Evolutionary conservation across 2,797 vertebrate genomes (phyloP).

Genomic region (Gadopsis bispinosus): DNA sequence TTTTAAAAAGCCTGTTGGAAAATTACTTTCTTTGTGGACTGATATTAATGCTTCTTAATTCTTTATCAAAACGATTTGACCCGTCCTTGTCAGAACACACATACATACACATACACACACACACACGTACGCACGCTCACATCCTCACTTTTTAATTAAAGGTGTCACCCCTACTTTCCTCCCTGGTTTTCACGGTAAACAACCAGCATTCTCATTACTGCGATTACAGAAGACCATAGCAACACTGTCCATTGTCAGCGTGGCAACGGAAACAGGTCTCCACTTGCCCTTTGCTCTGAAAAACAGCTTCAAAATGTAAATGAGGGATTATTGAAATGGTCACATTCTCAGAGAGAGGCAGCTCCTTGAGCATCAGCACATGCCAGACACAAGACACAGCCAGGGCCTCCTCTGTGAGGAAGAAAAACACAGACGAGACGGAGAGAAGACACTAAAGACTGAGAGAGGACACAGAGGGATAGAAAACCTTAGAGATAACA

Average conservation of each 20-base stretch:
- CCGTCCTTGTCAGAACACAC: constrained; percentile 18
- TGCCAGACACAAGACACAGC: constrained; percentile 72
- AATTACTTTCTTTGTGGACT: neutral
- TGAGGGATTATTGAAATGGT: constrained; percentile 69
- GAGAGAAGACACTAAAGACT: constrained; percentile 28
- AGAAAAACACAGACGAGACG: constrained; percentile 18
- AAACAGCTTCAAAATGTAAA: constrained; percentile 68
- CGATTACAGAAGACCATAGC: constrained; percentile 60
- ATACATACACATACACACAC: neutral
- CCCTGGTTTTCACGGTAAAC: constrained; percentile 44
- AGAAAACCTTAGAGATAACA: constrained; percentile 44
- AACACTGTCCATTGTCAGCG: constrained; percentile 60
- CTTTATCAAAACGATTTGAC: constrained; percentile 13
- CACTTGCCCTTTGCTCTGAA: constrained; percentile 52
- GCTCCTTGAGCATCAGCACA: constrained; percentile 69
- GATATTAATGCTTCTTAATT: constrained; percentile 7
- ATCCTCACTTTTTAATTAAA: constrained; percentile 46
- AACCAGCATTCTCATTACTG: constrained; percentile 56
- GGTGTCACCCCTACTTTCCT: constrained; percentile 41
- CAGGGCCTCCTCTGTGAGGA: constrained; percentile 55
- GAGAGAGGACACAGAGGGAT: constrained; percentile 41
- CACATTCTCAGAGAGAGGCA: constrained; percentile 62
- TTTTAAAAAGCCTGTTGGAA: neutral
- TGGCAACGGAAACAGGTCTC: constrained; percentile 52
- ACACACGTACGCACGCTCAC: neutral